Conservation (phyloP, 2,888 invertebrate species). For the Ypsolopha scabrella region DNA sequence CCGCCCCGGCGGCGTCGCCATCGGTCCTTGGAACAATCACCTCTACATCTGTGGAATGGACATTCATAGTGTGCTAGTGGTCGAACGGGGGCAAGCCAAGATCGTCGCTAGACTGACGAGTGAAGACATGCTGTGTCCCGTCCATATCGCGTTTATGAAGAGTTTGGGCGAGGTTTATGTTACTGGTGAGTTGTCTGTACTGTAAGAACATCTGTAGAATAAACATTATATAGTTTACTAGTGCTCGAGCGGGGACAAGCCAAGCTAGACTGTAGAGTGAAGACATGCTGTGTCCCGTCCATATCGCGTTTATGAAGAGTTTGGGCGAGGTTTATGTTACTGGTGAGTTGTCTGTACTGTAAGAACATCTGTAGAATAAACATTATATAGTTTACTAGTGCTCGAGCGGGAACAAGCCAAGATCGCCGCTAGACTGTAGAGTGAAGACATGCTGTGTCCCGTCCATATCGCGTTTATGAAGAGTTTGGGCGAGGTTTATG, state of each 20-base stretch:
- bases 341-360: constrained; percentile 31
- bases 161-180: constrained; percentile 70
- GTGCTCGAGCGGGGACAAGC: constrained; percentile 58
- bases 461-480: too few relatives aligned
- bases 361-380: constrained; percentile 13
- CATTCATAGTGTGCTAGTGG: constrained; percentile 69
- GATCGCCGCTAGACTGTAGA: constrained; percentile 39
- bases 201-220: constrained; percentile 70
- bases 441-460: constrained; percentile 70
- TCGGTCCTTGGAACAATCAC: constrained; percentile 73
- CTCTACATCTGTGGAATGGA: constrained; percentile 76
- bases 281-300: constrained; percentile 66
- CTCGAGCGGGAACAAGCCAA: constrained; percentile 59
- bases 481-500: constrained; percentile 65
- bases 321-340: constrained; percentile 72
- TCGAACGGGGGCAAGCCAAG: constrained; percentile 58
- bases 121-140: constrained; percentile 72
- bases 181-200: constrained; percentile 45
- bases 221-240: constrained; percentile 71
- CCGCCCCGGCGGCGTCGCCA: constrained; percentile 76
- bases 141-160: constrained; percentile 71
- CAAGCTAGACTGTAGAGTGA: constrained; percentile 52
- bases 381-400: constrained; percentile 54
- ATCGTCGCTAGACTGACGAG: constrained; percentile 62
- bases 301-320: too few relatives aligned